These are phyloP conservation scores for Siniperca knerii DNA, from an alignment of 2,113 vertebrate species.

Conservation along the genomic window DNA sequence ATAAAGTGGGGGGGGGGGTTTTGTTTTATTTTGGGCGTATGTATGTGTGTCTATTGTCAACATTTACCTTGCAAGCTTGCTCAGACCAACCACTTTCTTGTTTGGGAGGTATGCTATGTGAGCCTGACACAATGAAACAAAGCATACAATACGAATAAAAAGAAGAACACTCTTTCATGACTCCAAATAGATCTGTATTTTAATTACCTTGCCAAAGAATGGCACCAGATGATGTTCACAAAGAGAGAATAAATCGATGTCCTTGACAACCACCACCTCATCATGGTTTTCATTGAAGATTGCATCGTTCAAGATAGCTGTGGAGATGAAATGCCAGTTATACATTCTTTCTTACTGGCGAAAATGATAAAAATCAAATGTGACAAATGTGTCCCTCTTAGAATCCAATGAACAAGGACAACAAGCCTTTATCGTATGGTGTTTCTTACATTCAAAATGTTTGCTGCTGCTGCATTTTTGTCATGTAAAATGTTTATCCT, in stretches of 20 bases:
- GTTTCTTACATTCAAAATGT: not conserved
- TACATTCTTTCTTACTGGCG: not conserved
- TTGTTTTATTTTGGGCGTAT: not conserved
- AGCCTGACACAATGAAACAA: conserved; percentile 54
- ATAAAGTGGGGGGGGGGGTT: too few relatives aligned
- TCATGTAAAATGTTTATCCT: not conserved
- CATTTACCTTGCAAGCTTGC: conserved; percentile 67
- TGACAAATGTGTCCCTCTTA: not conserved
- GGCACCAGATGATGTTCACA: conserved; percentile 75
- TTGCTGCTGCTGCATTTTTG: not conserved
- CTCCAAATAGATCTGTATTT: not conserved
- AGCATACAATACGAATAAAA: not conserved
- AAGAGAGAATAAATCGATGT: conserved; percentile 76
- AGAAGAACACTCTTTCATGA: not conserved
- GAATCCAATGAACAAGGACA: not conserved
- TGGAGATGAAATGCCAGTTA: conserved; percentile 9
- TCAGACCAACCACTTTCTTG: conserved; percentile 71
- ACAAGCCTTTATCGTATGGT: not conserved
- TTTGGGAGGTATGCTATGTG: conserved; percentile 71
- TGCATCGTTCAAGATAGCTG: conserved; percentile 72
- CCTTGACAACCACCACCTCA: conserved; percentile 74
- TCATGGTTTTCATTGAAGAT: conserved; percentile 77
- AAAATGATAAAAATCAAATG: not conserved
- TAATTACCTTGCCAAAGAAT: conserved; percentile 76
- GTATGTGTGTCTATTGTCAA: not conserved